Percentiles rank a stretch among this genome's conserved stretches.
Evolutionary conservation across 1,140 invertebrate genomes (phyloP).

Genomic region (Periplaneta americana): DNA sequence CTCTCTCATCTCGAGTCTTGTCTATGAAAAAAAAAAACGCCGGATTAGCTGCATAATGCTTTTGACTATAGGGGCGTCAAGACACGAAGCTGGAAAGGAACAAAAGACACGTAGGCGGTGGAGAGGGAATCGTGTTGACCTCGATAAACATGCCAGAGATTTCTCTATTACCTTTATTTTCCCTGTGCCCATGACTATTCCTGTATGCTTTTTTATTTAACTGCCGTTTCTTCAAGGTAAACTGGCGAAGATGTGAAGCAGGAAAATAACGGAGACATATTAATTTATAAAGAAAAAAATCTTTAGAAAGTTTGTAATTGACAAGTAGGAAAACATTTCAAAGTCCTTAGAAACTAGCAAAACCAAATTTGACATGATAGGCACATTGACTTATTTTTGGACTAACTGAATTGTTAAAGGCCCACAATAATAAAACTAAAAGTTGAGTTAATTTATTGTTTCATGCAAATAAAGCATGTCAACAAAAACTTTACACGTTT

Average conservation of each 20-base stretch:
- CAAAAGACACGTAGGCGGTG: neutral
- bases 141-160: neutral
- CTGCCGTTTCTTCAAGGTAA: neutral
- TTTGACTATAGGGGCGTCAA: neutral
- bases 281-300: too few species aligned
- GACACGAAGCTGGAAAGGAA: neutral
- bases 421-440: too few species aligned
- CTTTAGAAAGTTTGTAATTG: too few species aligned
- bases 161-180: neutral
- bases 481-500: too few species aligned
- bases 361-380: too few species aligned
- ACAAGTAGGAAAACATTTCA: too few species aligned
- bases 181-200: neutral
- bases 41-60: neutral
- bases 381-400: too few species aligned
- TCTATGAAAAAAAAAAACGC: neutral
- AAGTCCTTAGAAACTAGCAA: too few species aligned
- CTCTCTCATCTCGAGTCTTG: neutral
- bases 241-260: neutral
- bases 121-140: neutral
- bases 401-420: too few species aligned
- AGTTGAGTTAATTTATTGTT: too few species aligned
- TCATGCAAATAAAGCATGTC: too few species aligned
- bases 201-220: neutral
- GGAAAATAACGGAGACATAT: too few species aligned